Conservation (phyloP, 2,113 vertebrate genomes). For the Rostratula benghalensis region DNA sequence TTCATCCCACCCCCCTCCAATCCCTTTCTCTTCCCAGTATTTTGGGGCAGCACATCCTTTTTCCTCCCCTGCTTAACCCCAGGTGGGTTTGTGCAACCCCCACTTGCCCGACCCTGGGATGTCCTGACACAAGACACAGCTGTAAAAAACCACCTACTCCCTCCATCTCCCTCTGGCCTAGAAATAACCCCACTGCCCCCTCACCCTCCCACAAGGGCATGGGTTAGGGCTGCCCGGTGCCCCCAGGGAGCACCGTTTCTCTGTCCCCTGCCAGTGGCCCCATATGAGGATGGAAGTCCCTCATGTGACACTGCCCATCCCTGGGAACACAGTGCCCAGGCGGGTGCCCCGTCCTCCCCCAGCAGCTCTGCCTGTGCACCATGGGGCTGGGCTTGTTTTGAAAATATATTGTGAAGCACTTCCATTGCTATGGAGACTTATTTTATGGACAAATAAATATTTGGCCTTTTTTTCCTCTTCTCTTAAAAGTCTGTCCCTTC, state of each 20-base stretch:
- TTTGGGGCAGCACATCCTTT: not conserved
- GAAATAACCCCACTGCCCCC: not conserved
- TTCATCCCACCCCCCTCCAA: not conserved
- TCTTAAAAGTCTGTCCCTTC: not conserved
- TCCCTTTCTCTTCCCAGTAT: not conserved
- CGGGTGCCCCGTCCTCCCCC: fast-evolving
- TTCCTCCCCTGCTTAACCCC: not conserved
- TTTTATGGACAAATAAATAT: constrained; percentile 41
- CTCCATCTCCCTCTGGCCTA: not conserved
- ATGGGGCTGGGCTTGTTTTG: not conserved
- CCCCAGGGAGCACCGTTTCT: not conserved
- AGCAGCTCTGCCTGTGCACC: not conserved
- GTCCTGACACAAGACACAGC: not conserved
- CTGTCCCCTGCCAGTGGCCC: not conserved
- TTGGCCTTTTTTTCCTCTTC: not conserved
- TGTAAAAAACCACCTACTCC: not conserved
- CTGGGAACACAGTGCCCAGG: fast-evolving
- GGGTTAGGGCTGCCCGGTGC: fast-evolving
- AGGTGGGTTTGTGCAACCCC: fast-evolving
- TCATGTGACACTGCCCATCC: fast-evolving
- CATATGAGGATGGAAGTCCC: not conserved
- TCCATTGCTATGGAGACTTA: constrained; percentile 19
- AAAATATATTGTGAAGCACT: not conserved
- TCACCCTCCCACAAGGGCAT: too few relatives aligned
- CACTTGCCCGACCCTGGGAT: not conserved